Evolutionary conservation across 2,797 vertebrate species (phyloP), one percentile per base, ranked within the genome.

Genomic region (Epinephelus malabaricus): DNA sequence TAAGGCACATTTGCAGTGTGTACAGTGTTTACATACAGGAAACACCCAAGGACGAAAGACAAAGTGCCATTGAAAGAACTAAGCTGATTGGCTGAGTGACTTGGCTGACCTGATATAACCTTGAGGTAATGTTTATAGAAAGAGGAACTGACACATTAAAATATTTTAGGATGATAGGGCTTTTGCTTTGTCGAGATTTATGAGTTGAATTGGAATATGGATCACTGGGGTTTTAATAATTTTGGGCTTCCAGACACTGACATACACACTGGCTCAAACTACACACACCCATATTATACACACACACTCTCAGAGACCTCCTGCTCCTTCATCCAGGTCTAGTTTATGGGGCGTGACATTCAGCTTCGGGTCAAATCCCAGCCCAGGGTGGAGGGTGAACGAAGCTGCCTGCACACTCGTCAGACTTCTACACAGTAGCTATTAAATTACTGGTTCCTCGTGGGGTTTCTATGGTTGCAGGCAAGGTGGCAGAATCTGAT

Each of bases 61-160:
- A 43, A 76, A 71, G 67, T 73, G 18, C 30, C 18, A 47, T 6
- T 74, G 76, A 81, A 73, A 82, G 79, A 78, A 61, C n/a, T 58
- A n/a, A 58, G 60, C 75, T 51, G 72, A 85, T 78, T 83, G 79
- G 82, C 81, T 68, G 5, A 60, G 70, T 30, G 60, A 81, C 78
- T 81, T 80, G 79, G 78, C 73, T 89, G 87, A 85, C 88, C 88
- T 80, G 73, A 81, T 61, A 19, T 76, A 75, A 90, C 85, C 84
- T 67, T 59, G 67, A 83, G 70, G 54, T 79, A 58, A 81, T 69
- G 74, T 88, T 86, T 87, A 86, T n/a, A 79, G 65, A 76, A 76
- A 64, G 50, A 27, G 54, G 64, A 84, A 84, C 47, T 40, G 25
- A 55, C 54, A 83, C 64, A 43, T 75, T 46, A 25, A 19, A 61